Percentiles rank a stretch among this genome's conserved stretches.
Evolutionary conservation across 2,113 vertebrate genomes (phyloP).

Genomic region (Lichenostomus cassidix): DNA sequence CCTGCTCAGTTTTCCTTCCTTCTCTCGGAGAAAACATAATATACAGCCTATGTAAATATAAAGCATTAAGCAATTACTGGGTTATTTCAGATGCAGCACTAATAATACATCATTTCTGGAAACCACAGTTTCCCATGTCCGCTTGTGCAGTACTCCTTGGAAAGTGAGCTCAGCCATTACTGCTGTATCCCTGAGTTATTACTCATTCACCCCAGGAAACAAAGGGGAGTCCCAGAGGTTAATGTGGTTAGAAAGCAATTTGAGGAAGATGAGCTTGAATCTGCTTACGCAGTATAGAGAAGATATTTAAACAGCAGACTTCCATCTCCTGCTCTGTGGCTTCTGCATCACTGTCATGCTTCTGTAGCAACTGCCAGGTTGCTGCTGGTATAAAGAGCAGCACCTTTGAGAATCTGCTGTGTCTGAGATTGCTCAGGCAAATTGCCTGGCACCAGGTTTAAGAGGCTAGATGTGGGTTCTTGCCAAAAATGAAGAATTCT

Average conservation of each 20-base stretch:
- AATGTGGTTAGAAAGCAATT: conserved; percentile 56
- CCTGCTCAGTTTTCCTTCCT: conserved; percentile 4
- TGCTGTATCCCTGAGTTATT: conserved; percentile 26
- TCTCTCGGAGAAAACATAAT: conserved; percentile 46
- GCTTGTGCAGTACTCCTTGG: not conserved
- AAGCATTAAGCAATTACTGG: conserved; percentile 64
- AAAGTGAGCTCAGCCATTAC: conserved; percentile 15
- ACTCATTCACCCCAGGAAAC: conserved; percentile 37
- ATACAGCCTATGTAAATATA: conserved; percentile 58
- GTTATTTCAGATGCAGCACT: conserved; percentile 51
- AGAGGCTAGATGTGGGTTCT: not conserved
- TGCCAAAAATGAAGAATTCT: not conserved
- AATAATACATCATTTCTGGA: conserved; percentile 41
- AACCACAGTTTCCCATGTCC: not conserved
- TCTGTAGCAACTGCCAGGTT: not conserved
- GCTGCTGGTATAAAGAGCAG: not conserved
- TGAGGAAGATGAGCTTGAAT: conserved; percentile 22
- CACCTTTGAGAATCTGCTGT: not conserved
- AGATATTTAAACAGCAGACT: conserved; percentile 28
- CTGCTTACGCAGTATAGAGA: conserved; percentile 25
- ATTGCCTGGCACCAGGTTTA: not conserved
- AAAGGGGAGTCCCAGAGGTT: conserved; percentile 45
- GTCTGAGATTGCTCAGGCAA: not conserved
- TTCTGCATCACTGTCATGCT: not conserved
- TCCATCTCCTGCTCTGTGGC: not conserved